phyloP scores from a whole-genome alignment of 2,797 vertebrate genomes.

The Otolemur crassicaudatus region DNA sequence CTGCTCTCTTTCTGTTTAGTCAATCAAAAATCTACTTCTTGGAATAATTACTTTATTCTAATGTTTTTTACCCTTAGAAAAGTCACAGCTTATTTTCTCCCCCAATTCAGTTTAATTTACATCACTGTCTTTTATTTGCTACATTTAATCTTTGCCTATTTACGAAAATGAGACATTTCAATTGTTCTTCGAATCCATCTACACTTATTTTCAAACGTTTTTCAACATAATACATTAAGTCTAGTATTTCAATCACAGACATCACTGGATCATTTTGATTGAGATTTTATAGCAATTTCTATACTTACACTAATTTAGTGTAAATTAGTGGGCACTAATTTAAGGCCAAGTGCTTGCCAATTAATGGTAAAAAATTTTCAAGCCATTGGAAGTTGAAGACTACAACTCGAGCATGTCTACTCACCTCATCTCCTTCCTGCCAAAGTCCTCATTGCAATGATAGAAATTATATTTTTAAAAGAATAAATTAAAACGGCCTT shows the following conservation, averaged over 20 bases:
- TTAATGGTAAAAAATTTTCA: constrained; percentile 4
- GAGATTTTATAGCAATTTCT: neutral
- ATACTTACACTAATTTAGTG: neutral
- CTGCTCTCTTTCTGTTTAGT: constrained; percentile 7
- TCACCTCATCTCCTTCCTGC: neutral
- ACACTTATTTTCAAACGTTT: constrained; percentile 16
- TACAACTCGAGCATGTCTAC: neutral
- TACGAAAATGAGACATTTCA: neutral
- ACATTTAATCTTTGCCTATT: constrained; percentile 35
- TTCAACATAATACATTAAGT: neutral
- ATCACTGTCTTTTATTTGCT: neutral
- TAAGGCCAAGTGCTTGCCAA: neutral
- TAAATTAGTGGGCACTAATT: neutral
- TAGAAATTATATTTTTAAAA: constrained; percentile 4
- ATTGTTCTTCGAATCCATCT: constrained; percentile 48
- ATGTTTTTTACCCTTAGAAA: constrained; percentile 19
- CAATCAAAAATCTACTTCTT: neutral
- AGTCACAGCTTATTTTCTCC: constrained; percentile 42
- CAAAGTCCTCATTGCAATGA: constrained; percentile 2
- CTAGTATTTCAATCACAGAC: neutral
- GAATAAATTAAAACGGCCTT: neutral
- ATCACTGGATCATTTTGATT: neutral
- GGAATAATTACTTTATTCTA: constrained; percentile 23
- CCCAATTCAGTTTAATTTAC: constrained; percentile 31
- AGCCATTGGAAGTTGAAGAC: neutral